Evolutionary conservation across 2,888 invertebrate genomes (phyloP).

Genomic region (Pristionchus exspectatus): DNA sequence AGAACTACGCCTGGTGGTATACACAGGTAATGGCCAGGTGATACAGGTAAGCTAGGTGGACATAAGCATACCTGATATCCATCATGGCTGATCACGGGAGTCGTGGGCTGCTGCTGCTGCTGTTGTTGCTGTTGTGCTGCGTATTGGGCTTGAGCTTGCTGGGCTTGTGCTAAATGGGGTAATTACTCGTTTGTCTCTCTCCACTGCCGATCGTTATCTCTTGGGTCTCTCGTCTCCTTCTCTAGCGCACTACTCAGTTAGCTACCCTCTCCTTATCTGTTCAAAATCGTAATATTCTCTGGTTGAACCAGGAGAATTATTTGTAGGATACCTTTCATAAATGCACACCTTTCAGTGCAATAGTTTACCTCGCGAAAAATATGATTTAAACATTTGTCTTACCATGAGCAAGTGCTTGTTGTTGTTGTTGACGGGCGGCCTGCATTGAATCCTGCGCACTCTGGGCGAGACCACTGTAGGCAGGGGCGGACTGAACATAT

Average conservation of each 20-base stretch:
- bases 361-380: neutral
- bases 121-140: neutral
- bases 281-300: no score
- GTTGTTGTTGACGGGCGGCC: slow-evolving; percentile 7
- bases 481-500: slow-evolving; percentile 39
- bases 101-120: neutral
- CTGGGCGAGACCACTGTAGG: slow-evolving; percentile 35
- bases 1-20: no score
- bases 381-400: neutral
- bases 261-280: neutral
- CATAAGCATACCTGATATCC: neutral
- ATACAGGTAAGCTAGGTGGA: no score
- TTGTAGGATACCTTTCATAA: no score
- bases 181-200: neutral
- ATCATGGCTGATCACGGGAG: slow-evolving; percentile 8
- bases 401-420: neutral
- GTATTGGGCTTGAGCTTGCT: slow-evolving; percentile 28
- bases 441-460: neutral
- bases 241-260: neutral
- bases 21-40: no score
- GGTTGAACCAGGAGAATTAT: no score
- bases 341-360: neutral
- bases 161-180: neutral
- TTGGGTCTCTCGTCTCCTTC: neutral
- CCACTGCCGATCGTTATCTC: neutral